A percentile compares a stretch with the other conserved stretches of the same genome.
Conservation (phyloP, 2,113 vertebrate genomes). For the Xiphorhynchus elegans region DNA sequence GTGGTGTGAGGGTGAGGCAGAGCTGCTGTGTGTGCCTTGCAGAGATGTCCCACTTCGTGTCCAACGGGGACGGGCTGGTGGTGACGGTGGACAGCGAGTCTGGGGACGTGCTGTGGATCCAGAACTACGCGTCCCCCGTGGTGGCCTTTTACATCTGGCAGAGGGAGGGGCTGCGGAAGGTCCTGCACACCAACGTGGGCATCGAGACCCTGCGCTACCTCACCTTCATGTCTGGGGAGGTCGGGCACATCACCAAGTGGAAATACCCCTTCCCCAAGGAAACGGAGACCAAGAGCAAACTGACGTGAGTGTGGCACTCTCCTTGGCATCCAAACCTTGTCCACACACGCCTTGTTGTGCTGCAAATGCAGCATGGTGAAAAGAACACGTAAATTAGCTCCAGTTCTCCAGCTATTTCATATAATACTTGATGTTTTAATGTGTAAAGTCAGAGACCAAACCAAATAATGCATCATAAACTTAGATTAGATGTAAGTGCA, state of each 20-base stretch:
- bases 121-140: conserved; percentile 96
- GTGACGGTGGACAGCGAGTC: conserved; percentile 96
- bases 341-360: neutral
- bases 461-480: neutral
- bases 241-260: conserved; percentile 97
- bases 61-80: conserved; percentile 95
- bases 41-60: conserved; percentile 98
- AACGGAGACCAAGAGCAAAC: conserved; percentile 92
- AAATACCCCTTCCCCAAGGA: conserved; percentile 96
- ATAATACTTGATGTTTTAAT: neutral
- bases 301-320: conserved; percentile 80
- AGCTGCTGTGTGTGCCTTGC: neutral
- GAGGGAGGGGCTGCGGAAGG: conserved; percentile 89
- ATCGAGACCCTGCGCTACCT: conserved; percentile 96
- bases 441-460: neutral
- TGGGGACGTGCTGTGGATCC: conserved; percentile 92
- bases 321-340: neutral
- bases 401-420: neutral
- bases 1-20: neutral
- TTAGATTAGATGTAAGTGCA: neutral
- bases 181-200: conserved; percentile 91
- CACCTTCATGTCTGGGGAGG: conserved; percentile 96
- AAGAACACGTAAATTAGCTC: neutral
- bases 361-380: neutral
- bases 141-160: conserved; percentile 99